Percentiles rank a stretch among this genome's conserved stretches.
Evolutionary conservation across 2,113 vertebrate species (phyloP).

Genomic region (Pyxicephalus adspersus): DNA sequence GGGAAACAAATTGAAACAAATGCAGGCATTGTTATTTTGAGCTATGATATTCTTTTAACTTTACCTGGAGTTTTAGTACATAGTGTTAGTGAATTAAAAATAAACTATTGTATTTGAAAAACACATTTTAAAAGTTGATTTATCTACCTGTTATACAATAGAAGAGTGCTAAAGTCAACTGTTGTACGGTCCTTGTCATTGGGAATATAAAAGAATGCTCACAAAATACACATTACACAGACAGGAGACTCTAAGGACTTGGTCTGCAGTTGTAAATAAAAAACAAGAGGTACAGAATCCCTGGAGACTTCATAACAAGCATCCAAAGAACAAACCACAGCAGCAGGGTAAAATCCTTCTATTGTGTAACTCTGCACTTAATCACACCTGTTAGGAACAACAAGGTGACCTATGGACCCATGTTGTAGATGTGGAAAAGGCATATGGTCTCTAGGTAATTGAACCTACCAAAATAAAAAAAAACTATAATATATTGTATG

Average conservation of each 20-base stretch:
- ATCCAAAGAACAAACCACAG: conserved; percentile 24
- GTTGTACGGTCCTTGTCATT: not conserved
- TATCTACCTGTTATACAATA: no score
- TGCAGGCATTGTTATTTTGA: no score
- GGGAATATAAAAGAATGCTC: not conserved
- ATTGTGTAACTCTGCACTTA: conserved; percentile 43
- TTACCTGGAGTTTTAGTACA: no score
- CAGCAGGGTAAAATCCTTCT: conserved; percentile 42
- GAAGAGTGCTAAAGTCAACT: not conserved
- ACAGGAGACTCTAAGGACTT: not conserved
- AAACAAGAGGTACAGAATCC: conserved; percentile 12
- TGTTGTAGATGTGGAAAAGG: conserved; percentile 44
- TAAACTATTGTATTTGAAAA: no score
- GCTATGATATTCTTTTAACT: no score
- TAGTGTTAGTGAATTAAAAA: no score
- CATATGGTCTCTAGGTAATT: conserved; percentile 46
- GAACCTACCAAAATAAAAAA: conserved; percentile 43
- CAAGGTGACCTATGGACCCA: conserved; percentile 55
- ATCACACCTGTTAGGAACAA: conserved; percentile 55
- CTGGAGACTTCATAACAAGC: conserved; percentile 25
- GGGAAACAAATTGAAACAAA: no score
- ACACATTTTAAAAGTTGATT: no score
- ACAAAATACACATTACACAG: conserved; percentile 3
- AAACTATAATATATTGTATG: conserved; percentile 30
- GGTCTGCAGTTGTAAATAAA: conserved; percentile 27